These are phyloP conservation scores for Axea sp. DNA, from an alignment of 2,888 invertebrate species.

Conservation along the genomic window DNA sequence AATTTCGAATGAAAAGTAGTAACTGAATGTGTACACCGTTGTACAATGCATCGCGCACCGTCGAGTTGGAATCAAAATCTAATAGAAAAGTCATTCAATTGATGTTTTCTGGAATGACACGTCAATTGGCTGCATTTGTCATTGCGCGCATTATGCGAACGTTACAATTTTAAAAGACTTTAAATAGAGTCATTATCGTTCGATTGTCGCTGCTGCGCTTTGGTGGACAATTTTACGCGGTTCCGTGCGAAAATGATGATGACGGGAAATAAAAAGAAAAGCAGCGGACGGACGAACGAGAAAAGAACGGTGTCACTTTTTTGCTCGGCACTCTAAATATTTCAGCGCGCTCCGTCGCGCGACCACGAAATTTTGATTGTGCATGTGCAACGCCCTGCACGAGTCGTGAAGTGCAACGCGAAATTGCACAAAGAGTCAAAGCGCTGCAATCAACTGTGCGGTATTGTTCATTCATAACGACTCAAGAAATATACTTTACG, in stretches of 20 bases:
- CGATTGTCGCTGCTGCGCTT: slow-evolving; percentile 17
- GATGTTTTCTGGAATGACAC: slow-evolving; percentile 50
- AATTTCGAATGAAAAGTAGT: slow-evolving; percentile 60
- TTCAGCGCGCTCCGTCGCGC: slow-evolving; percentile 23
- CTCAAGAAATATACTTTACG: too few species aligned
- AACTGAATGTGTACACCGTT: slow-evolving; percentile 42
- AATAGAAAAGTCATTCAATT: slow-evolving; percentile 60
- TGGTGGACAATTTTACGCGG: not conserved
- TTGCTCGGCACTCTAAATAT: slow-evolving; percentile 8
- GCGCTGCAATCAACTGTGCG: too few species aligned
- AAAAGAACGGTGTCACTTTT: not conserved
- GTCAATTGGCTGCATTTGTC: slow-evolving; percentile 51
- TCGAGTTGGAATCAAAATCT: slow-evolving; percentile 41
- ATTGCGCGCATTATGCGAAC: slow-evolving; percentile 45
- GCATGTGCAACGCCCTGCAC: slow-evolving; percentile 25
- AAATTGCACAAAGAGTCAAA: too few species aligned
- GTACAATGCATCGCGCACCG: slow-evolving; percentile 47
- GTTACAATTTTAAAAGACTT: slow-evolving; percentile 29
- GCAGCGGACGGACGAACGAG: too few species aligned
- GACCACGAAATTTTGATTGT: slow-evolving; percentile 62
- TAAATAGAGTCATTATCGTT: slow-evolving; percentile 38
- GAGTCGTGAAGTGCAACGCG: slow-evolving; percentile 76
- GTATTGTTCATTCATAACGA: too few species aligned
- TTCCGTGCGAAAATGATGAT: too few species aligned
- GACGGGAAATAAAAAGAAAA: too few species aligned